Evolutionary conservation across 2,797 vertebrate genomes (phyloP).

Genomic region (Sternotherus odoratus): DNA sequence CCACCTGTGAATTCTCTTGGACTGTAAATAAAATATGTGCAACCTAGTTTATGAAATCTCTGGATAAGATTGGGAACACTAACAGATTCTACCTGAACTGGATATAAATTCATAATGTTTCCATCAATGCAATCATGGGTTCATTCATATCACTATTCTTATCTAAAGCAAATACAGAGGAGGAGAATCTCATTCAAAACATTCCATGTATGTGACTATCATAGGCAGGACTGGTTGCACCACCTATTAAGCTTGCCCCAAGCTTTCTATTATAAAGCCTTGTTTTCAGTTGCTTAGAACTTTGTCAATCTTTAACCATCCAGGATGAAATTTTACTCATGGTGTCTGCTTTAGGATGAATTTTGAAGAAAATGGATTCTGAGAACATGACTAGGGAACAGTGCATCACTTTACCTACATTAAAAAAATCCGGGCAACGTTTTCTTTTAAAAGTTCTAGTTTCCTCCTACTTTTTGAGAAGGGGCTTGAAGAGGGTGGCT

Average conservation of each 20-base stretch:
- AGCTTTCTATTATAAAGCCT: background rate
- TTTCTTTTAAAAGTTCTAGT: no score
- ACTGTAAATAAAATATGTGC: constrained; percentile 41
- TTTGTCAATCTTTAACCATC: background rate
- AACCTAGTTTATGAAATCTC: constrained; percentile 49
- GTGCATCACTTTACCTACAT: background rate
- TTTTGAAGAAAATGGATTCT: no score
- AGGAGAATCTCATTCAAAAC: background rate
- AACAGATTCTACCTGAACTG: background rate
- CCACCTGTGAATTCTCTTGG: constrained; percentile 42
- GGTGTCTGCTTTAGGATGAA: background rate
- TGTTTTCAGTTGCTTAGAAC: background rate
- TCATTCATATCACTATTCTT: constrained; percentile 6
- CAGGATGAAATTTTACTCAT: background rate
- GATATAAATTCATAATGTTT: constrained; percentile 27
- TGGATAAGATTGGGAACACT: constrained; percentile 5
- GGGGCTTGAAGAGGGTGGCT: no score
- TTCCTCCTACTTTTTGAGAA: no score
- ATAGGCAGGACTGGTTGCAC: background rate
- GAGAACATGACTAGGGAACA: background rate
- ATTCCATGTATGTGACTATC: background rate
- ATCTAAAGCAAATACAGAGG: constrained; percentile 39
- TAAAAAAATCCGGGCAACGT: background rate
- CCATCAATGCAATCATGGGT: constrained; percentile 9
- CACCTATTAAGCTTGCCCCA: background rate